Evolutionary conservation across 2,113 vertebrate genomes (phyloP), one percentile per base, ranked within the genome.

Genomic region (Aythya baeri): DNA sequence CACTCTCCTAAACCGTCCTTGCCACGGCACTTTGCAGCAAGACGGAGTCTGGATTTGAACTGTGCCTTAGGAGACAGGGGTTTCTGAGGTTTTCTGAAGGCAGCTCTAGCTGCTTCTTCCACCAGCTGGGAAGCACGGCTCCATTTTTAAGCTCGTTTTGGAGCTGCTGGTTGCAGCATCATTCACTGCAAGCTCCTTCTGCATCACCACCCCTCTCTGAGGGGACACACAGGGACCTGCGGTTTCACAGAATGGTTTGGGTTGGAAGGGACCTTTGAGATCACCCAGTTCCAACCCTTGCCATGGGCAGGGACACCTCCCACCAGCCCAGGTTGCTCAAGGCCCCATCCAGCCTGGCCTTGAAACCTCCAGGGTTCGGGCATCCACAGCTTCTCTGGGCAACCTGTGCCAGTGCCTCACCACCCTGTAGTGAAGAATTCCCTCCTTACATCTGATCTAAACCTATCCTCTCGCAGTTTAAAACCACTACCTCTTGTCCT

Each of bases 201-300:
- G 2, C 16, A 27, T 67, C 14, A 41, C 25, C 25, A 41, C 36
- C 7, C 22, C 4, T 1, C n/a, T 77, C 25, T 0, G 0, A 59
- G 57, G 32, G 87, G 52, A 62, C 29, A 38, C 22, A 27, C 22
- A 73, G 32, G 57, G 44, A 59, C 27, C 5, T 1, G 7, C 14
- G 31, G 36, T n/a, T 89, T 92, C 22, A 13, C 26, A 17, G 54
- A 29, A 55, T 55, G 54, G 54, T 55, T 55, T 25, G 25, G 10
- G 25, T 63, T 27, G 61, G 16, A 63, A 63, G 36, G 16, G 36
- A 38, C 36, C 23, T 38, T 38, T 11, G 36, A 38, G 36, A 7
- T 16, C 16, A 63, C 12, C 36, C 13, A n/a, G 61, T 27, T 63
- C 54, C 54, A 55, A 9, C 54, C 54, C 54, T 27, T 52, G 50